phyloP scores from a whole-genome alignment of 2,113 vertebrate genomes.

The Diglossa brunneiventris region DNA sequence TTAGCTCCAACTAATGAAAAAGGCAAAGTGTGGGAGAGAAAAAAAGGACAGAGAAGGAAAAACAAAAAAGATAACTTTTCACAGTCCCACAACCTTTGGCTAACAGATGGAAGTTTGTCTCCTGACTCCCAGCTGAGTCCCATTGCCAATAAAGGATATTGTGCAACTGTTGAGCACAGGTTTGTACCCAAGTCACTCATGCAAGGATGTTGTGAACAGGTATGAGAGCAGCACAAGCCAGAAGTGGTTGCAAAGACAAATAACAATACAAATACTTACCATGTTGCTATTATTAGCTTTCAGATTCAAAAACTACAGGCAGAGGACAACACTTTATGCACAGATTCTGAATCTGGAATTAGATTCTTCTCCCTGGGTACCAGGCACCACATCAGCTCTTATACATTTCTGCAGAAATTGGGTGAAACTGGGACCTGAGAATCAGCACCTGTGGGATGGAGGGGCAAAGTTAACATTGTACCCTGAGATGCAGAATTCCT shows the following conservation, averaged over 20 bases:
- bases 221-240: background rate
- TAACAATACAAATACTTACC: rapidly evolving
- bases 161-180: background rate
- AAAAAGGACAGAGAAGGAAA: background rate
- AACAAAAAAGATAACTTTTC: background rate
- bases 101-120: conserved; percentile 12
- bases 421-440: background rate
- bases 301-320: background rate
- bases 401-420: background rate
- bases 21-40: background rate
- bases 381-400: background rate
- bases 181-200: background rate
- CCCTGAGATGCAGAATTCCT: background rate
- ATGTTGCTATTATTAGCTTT: background rate
- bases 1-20: conserved; percentile 6
- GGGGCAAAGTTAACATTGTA: background rate
- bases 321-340: background rate
- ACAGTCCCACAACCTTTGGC: background rate
- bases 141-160: background rate
- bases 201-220: background rate
- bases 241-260: background rate
- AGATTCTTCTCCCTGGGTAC: background rate
- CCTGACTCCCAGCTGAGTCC: background rate
- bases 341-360: background rate
- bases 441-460: background rate